Base-by-base conservation (phyloP, 2,888 invertebrate genomes). In the Slavum lentiscoides region DNA sequence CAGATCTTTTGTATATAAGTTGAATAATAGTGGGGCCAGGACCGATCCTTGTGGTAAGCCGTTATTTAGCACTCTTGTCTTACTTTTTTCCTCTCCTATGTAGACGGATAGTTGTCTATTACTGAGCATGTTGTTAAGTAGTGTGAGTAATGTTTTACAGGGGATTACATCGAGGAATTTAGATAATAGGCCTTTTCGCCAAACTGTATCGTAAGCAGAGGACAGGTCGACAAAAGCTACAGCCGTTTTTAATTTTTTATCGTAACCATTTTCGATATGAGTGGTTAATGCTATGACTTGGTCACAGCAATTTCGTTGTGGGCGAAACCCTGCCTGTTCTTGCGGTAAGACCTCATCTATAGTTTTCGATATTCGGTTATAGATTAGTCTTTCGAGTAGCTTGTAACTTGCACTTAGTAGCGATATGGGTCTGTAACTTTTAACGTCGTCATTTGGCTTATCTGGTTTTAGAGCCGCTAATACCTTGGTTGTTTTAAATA, bases 141-240 rank as follows among this genome's bases (percentile, higher is more conserved):
- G 66, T n/a, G 21, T 74, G 30, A 61, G 21, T 49, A 64, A 21
- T 30, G n/a, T 74, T 43, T 62, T 61, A 64, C 64, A 74, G 13
- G 64, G 74, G 23, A 74, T 64, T 55, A 74, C 30, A 62, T 74
- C 53, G 39, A 74, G 17, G 17, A 61, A 64, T 74, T 74, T 77
- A 62, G 37, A 66, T 58, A 61, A 61, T 83, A 81, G 19, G n/a
- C 66, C 74, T 64, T 74, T 55, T 64, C 66, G n/a, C 74, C 74
- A 64, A 17, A 49, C 43, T 53, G 30, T 64, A 17, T 61, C 43
- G 19, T 74, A 64, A n/a, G 64, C 74, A 43, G 53, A 53, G 13
- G 23, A 64, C 11, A 64, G 19, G 19, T 74, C 53, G n/a, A 67
- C 30, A 39, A 67, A 55, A n/a, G 53, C 64, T 19, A 75, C 55